Evolutionary conservation across 2,113 vertebrate species (phyloP), one percentile per base, ranked within the genome.

Genomic region (Phainopepla nitens): DNA sequence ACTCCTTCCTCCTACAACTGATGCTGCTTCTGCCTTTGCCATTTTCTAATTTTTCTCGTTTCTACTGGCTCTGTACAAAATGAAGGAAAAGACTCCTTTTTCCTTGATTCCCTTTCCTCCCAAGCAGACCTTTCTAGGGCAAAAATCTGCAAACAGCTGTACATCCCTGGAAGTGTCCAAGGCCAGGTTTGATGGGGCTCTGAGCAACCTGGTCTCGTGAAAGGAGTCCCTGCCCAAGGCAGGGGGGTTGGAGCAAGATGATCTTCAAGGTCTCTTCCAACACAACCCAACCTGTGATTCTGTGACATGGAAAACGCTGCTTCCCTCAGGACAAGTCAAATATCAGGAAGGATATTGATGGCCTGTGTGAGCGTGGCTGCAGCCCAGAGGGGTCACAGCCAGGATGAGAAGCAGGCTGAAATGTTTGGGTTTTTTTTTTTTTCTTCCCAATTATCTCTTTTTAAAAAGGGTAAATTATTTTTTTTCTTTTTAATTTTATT

Each of bases 351-450:
- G 42, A 24, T 50, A 17, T 6, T 16, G 56, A 5, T 6, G 60
- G 39, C 20, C 44, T 51, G 18, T 27, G 49, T 27, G 35, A 54
- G 6, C 0, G 1, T 33, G 21, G 49, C 56, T 68, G 61, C 47
- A 57, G 47, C 44, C 58, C 5, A 0, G 0, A 24, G 47, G 27
- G 21, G 5, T 16, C 10, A 28, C 1, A 4, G 70, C 29, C 69
- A 22, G 75, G 41, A 17, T 2, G 2, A 45, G 53, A n/a, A 62
- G 33, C 54, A 24, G 2, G 4, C 50, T 68, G 35, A n/a, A 75
- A 39, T n/a, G n/a, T n/a, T n/a, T n/a, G 12, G 39, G 39, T 39
- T 39, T 39, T 39, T 39, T 39, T 39, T 39, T 29, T 6, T 35
- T 70, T 47, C 62, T 82, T 51, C 25, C 65, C 70, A 86, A 35